phyloP scores from a whole-genome alignment of 2,888 invertebrate species.

The Nysson spinosus region DNA sequence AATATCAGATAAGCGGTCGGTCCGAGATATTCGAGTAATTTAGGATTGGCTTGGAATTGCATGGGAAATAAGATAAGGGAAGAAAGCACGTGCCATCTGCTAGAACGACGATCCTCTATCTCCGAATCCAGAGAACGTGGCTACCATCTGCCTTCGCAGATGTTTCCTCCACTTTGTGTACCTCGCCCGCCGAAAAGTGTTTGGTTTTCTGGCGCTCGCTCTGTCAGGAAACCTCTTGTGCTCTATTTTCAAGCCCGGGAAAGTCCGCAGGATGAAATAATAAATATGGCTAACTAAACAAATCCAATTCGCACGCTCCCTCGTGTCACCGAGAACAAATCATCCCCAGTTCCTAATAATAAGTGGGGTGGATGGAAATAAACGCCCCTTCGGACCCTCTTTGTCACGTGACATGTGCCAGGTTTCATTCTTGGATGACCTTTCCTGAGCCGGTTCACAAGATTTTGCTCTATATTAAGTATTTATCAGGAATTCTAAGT shows the following conservation, averaged over 20 bases:
- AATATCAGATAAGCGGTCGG: slow-evolving; percentile 22
- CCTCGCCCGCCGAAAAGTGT: slow-evolving; percentile 41
- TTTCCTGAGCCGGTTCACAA: slow-evolving; percentile 5
- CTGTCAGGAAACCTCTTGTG: slow-evolving; percentile 23
- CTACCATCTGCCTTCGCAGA: slow-evolving; percentile 60
- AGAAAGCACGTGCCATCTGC: slow-evolving; percentile 55
- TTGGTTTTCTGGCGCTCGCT: slow-evolving; percentile 37
- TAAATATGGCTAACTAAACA: slow-evolving; percentile 31
- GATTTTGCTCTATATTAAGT: too few species aligned
- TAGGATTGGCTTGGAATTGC: slow-evolving; percentile 30
- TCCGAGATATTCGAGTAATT: slow-evolving; percentile 30
- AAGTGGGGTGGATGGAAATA: background rate
- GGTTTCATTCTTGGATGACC: slow-evolving; percentile 5
- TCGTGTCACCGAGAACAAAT: background rate
- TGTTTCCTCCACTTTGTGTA: slow-evolving; percentile 42
- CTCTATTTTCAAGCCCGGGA: slow-evolving; percentile 6
- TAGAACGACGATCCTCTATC: slow-evolving; percentile 33
- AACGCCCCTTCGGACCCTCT: background rate
- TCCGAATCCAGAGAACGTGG: slow-evolving; percentile 39
- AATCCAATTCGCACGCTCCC: slow-evolving; percentile 9
- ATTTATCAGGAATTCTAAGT: too few species aligned
- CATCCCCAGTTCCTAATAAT: background rate
- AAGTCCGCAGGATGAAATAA: slow-evolving; percentile 18
- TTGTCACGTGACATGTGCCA: background rate
- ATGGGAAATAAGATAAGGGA: slow-evolving; percentile 49